Base-by-base conservation (phyloP, 2,113 vertebrate species). In the Manacus vitellinus region DNA sequence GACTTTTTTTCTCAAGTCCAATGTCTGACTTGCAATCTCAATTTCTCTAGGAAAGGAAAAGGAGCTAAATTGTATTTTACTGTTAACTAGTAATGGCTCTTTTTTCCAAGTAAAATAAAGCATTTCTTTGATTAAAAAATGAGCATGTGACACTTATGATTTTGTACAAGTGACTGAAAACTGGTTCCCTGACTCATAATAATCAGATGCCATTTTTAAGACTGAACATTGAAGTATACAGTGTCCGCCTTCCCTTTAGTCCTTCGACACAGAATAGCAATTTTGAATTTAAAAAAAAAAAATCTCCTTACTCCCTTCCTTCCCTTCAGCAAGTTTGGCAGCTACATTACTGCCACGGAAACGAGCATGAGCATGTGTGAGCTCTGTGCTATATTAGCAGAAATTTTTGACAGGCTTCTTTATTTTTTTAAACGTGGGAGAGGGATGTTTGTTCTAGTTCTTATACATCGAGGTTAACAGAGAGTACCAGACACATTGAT, bases 71-170 rank as follows among this genome's bases (percentile, higher is more conserved):
- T 72, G 22, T 37, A 46, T 58, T 85, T 82, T 72, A 49, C 8
- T 13, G 14, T 76, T 84, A 92, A 89, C 21, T 52, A 75, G 21
- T 39, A 71, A 78, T 28, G 22, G 1, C 33, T 39, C 35, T 14
- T 43, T 75, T 80, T 22, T 78, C 56, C 62, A 65, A 62, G 70
- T 30, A 72, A 96, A 95, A 66, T 43, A 84, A 79, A 92, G 27
- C 84, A 68, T 77, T 81, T 90, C 21, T 94, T 88, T 70, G 35
- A 86, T 93, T 90, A 74, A 73, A 73, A 94, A 95, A 72, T n/a
- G 47, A 88, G 66, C 33, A 43, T 41, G 39, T 82, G 83, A 35
- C 41, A 70, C 39, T 62, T 56, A 41, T 0, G 1, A 35, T 80
- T 56, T 10, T 63, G 18, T 62, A 20, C 33, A 83, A 72, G 30